Conservation (phyloP, 2,797 vertebrate species). For the Harpagifer antarcticus region DNA sequence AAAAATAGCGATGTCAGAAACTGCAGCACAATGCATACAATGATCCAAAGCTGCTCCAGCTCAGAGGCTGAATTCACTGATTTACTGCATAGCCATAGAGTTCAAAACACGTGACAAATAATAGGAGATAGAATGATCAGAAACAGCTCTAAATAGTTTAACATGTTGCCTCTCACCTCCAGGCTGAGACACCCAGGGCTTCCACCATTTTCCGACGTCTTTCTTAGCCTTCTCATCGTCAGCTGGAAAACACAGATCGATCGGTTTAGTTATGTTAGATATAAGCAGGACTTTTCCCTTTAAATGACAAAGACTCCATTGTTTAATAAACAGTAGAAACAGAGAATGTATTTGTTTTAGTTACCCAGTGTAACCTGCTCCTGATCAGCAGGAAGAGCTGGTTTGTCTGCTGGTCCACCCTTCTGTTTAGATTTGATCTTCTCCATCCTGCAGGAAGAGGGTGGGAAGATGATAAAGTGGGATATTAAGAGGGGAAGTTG, state of each 20-base stretch:
- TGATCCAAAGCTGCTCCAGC: background rate
- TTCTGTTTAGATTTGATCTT: slow-evolving; percentile 85
- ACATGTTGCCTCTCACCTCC: slow-evolving; percentile 65
- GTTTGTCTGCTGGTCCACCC: slow-evolving; percentile 50
- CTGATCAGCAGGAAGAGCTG: slow-evolving; percentile 36
- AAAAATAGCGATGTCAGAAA: slow-evolving; percentile 30
- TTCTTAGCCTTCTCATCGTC: slow-evolving; percentile 67
- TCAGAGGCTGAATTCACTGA: background rate
- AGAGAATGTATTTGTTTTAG: slow-evolving; percentile 12
- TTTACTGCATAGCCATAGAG: background rate
- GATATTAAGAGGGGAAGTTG: background rate
- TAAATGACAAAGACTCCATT: too few relatives aligned
- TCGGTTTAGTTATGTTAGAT: background rate
- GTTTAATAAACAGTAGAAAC: slow-evolving; percentile 1
- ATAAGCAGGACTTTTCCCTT: background rate
- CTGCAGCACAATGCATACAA: background rate
- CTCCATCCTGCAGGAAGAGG: slow-evolving; percentile 81
- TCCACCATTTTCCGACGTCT: slow-evolving; percentile 78
- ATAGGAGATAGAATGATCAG: background rate
- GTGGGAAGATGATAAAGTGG: slow-evolving; percentile 9
- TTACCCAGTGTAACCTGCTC: slow-evolving; percentile 61
- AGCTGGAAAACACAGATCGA: slow-evolving; percentile 54
- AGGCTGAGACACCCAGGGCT: slow-evolving; percentile 79
- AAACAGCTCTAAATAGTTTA: background rate
- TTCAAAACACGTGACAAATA: background rate